Base-by-base conservation (phyloP, 2,113 vertebrate species). In the Pitta sordida region DNA sequence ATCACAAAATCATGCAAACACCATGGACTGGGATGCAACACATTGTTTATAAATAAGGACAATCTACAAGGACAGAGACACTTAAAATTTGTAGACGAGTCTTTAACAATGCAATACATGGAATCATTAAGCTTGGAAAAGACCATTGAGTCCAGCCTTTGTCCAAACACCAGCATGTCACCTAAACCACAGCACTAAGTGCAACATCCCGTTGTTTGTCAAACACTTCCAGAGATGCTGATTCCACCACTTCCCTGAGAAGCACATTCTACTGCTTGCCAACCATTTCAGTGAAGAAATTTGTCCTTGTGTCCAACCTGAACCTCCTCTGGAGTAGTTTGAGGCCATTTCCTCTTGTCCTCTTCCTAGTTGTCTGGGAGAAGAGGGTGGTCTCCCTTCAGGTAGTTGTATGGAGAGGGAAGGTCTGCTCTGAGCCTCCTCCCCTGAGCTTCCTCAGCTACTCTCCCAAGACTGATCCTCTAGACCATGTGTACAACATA, bases 301-400 rank as follows among this genome's bases (percentile, higher is more conserved):
- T 37, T 18, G 51, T 73, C 36, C 13, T 37, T 6, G 14, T 11
- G 8, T 29, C 32, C 27, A 52, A 21, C 6, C 19, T 39, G n/a
- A 59, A 46, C 10, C 15, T 39, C 44, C n/a, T 37, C 27, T 37
- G 44, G 48, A 30, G 17, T 9, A 58, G 11, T 15, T 27, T 58
- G 51, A 73, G 18, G 22, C 22, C 43, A n/a, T 43, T 58, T n/a
- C 13, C 15, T 19, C 18, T 29, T 37, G 18, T 43, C 32, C 15
- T 80, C 15, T n/a, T 73, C 26, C 3, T 36, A 51, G 24, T 3
- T 51, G 18, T 8, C 18, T 51, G 32, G 32, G 36, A 51, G 32
- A 37, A 49, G 56, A 73, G 51, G 26, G 3, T 0, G 0, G 27
- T 7, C 17, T 11, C 34, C 36, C 22, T 23, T 4, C 32, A 68